Evolutionary conservation across 2,888 invertebrate genomes (phyloP), one percentile per base, ranked within the genome.

Genomic region (Taenaris catops): DNA sequence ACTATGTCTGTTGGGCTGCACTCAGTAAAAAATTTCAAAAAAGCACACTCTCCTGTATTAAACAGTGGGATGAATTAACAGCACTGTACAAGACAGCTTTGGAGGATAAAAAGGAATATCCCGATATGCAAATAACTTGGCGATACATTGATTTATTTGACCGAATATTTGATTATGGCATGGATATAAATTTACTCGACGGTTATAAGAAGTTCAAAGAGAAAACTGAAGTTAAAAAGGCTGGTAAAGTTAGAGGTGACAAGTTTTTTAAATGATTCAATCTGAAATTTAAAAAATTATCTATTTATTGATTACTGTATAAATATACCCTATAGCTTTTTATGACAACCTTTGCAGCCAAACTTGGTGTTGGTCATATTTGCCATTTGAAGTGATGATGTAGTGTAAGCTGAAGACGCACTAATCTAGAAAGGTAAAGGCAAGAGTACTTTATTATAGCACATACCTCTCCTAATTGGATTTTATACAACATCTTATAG

Each of bases 81-180:
- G 8, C 24, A 0, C 37, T 80, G 0, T 86, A 86, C 25, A 72
- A 68, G 27, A 55, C 61, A 1, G 69, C 79, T 28, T 53, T 84
- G 19, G 56, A 70, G 7, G 75, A 80, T 31, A 86, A 86, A 37
- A 80, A 74, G 39, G 79, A 84, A 26, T 61, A 81, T 46, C 63
- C 83, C 0, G 81, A 81, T 26, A 62, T 76, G 65, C 67, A 75
- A 42, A 78, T 86, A 3, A 73, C 80, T 45, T 86, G 86, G 86
- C 53, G 72, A 8, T 86, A 84, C 36, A 83, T 81, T 24, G 81
- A 86, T 5, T 39, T 76, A 23, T 84, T 86, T 61, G 86, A 86
- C 44, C 68, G 69, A 25, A 76, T 86, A 41, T 84, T 83, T 54
- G 80, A 83, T 41, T 83, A 80, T 46, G 86, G 86, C 0, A 83